Base-by-base conservation (phyloP, 1,140 invertebrate species). In the Caenorhabditis remanei region DNA sequence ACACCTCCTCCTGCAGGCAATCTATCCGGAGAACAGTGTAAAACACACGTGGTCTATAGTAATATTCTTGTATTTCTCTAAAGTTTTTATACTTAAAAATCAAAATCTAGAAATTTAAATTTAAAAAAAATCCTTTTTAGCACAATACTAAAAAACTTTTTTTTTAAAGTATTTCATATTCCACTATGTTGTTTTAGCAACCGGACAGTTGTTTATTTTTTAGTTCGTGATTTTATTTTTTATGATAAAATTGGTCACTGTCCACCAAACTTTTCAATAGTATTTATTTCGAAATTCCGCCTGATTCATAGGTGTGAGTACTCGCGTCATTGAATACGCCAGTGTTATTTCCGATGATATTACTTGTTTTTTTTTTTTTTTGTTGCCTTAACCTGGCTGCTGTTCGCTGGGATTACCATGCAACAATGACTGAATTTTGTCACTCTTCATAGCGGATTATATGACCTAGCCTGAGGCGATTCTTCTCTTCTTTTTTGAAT, bases 351-450 rank as follows among this genome's bases (percentile, higher is more conserved):
- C 46, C 8, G 14, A 19, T 79, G 46, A 50, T 79, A 79, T 50
- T 50, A 79, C 46, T 79, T 50, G 71, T 50, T 79, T 79, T 79
- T 41, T 50, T 79, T 50, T 46, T 50, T 79, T 79, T 79, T 41
- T 50, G 46, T 79, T 79, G 46, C 11, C 46, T 24, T 11, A 79
- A 79, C 43, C n/a, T 79, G 46, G 21, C 71, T 4, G 11, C 16
- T 79, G 71, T 79, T 79, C 71, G 21, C 7, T 50, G 24, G 65
- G 65, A 71, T 71, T 71, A 50, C 21, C 71, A 79, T 79, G 43
- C 71, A 79, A 79, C 46, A 79, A 50, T 79, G 71, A 7, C 46
- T 48, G 41, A 71, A 19, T 48, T 46, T 46, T 71, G 71, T 79
- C 46, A 24, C 71, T 79, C 24, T 79, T 9, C 8, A 79, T 79